These are phyloP conservation scores for Caenorhabditis sp. DNA, from an alignment of 2,888 invertebrate genomes.

Conservation along the genomic window DNA sequence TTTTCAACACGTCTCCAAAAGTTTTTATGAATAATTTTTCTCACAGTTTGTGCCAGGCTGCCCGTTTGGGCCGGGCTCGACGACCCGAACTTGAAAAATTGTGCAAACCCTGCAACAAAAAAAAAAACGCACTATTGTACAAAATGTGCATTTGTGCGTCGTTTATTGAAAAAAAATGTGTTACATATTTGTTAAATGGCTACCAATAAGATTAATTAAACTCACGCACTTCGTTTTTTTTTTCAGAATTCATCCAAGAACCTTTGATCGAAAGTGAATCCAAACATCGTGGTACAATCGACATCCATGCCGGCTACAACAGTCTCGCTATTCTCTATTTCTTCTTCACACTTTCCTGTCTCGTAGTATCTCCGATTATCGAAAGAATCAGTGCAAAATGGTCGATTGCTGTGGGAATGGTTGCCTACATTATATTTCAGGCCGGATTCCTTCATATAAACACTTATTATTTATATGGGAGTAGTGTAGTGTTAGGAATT, in stretches of 20 bases:
- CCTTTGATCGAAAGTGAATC: constrained; percentile 28
- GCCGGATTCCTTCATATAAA: constrained; percentile 23
- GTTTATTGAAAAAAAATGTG: too few species aligned
- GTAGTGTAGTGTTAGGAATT: constrained; percentile 25
- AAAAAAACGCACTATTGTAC: too few species aligned
- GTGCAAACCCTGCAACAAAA: too few species aligned
- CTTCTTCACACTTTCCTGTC: constrained; percentile 36
- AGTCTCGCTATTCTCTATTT: constrained; percentile 42
- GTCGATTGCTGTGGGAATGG: constrained; percentile 32
- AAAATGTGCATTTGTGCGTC: too few species aligned
- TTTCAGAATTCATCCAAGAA: constrained; percentile 38
- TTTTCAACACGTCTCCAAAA: too few species aligned
- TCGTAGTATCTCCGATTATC: constrained; percentile 30
- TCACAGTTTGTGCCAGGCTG: too few species aligned
- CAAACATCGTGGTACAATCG: constrained; percentile 11
- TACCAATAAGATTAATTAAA: too few species aligned
- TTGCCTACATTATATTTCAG: constrained; percentile 22
- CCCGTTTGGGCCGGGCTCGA: too few species aligned
- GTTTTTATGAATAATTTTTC: too few species aligned
- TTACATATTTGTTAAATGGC: too few species aligned
- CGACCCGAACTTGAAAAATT: too few species aligned
- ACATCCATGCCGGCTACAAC: constrained; percentile 37
- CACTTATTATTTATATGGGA: constrained; percentile 14
- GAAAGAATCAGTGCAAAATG: constrained; percentile 32
- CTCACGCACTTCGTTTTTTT: too few species aligned